Conservation (phyloP, 1,140 invertebrate species). For the Neodiprion lecontei region DNA sequence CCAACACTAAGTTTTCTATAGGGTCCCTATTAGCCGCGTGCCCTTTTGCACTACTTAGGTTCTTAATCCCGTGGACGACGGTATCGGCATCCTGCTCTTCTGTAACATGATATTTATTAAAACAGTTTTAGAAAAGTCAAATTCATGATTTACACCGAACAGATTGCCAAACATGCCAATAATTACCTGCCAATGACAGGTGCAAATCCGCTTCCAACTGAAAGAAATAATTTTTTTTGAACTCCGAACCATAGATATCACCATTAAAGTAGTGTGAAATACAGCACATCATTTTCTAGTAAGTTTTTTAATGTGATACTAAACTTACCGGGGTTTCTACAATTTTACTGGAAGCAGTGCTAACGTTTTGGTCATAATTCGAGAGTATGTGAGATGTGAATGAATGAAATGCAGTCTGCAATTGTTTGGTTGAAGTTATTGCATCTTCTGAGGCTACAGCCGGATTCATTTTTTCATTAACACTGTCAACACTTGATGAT, state of each 20-base stretch:
- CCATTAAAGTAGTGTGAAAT: too few species aligned
- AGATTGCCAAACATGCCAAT: background rate
- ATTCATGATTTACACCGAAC: background rate
- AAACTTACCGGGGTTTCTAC: background rate
- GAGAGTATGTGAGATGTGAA: background rate
- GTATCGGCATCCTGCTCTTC: background rate
- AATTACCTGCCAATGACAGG: background rate
- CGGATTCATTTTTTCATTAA: background rate
- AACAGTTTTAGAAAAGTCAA: too few species aligned
- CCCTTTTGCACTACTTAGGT: background rate
- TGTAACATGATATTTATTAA: background rate
- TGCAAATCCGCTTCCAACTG: background rate
- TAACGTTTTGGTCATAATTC: background rate
- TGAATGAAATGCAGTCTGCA: background rate
- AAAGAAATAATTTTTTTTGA: background rate
- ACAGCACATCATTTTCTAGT: too few species aligned
- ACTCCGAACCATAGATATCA: too few species aligned
- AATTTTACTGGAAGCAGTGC: background rate
- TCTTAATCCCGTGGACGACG: background rate
- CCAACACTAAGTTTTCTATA: background rate
- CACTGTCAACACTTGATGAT: background rate
- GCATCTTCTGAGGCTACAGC: background rate
- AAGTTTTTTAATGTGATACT: background rate
- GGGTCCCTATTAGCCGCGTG: background rate
- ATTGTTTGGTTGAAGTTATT: too few species aligned